Base-by-base conservation (phyloP, 2,113 vertebrate species). In the Microtus oregoni region DNA sequence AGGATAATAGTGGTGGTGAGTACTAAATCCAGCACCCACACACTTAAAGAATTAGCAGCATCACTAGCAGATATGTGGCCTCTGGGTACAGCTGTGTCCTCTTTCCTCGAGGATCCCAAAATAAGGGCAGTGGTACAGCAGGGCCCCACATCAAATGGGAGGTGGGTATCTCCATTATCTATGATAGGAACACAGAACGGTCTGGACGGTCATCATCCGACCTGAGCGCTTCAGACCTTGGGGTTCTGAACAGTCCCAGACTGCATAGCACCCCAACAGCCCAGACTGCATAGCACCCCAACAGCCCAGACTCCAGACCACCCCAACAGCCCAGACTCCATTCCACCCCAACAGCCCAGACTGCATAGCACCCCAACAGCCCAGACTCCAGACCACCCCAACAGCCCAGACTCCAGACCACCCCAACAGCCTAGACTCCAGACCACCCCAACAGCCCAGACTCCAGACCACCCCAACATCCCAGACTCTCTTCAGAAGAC, bases 391-490 rank as follows among this genome's bases (percentile, higher is more conserved):
- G 13, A 14, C 2, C 52, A 41, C 41, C 41, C 41, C 41, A 41
- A 41, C 41, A 41, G 41, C 41, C 41, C 41, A 41, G 41, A 41
- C 41, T 41, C n/a, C n/a, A n/a, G n/a, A n/a, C n/a, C 52, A 55
- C 52, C 52, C 52, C 13, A 15, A 55, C 13, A 55, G 52, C 32
- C 68, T 35, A 35, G 30, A n/a, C 15, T n/a, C 15, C 19, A 17
- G 3, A 9, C 15, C 52, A 55, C 52, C 52, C 52, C 13, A 15
- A 55, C 13, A 55, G 52, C 32, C 68, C 68, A 35, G 30, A n/a
- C 15, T n/a, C 15, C 19, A 17, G 3, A 9, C 15, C 68, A n/a
- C 68, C 35, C 2, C 15, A n/a, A 35, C 2, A 2, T 4, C n/a
- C 32, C 50, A 58, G 3, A 58, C 52, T 58, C 55, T 58, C 58